phyloP scores from a whole-genome alignment of 2,113 vertebrate species.

The Addax nasomaculatus region DNA sequence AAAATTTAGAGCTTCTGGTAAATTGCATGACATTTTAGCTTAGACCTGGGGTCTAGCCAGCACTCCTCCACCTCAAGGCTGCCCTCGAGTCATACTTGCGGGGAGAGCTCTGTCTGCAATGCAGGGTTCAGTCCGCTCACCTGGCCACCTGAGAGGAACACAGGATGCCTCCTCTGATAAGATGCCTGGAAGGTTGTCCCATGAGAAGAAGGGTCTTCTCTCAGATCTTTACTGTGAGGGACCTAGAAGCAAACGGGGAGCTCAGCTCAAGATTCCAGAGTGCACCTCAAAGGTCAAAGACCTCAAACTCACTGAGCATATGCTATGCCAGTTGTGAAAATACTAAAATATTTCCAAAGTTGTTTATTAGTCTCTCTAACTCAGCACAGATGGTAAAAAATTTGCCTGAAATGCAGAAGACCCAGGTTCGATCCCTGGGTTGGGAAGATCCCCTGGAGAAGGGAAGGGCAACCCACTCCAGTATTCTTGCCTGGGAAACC shows the following conservation, averaged over 20 bases:
- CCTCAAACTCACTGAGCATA: no score
- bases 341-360: not conserved
- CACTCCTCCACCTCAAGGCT: not conserved
- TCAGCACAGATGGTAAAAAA: not conserved
- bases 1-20: not conserved
- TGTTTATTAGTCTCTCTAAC: not conserved
- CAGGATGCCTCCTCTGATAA: not conserved
- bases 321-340: not conserved
- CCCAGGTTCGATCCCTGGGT: not conserved
- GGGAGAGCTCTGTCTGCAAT: not conserved
- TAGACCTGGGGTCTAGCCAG: not conserved
- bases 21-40: not conserved
- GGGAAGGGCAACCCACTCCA: not conserved
- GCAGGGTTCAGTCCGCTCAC: not conserved
- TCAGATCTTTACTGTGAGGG: not conserved
- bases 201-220: rapidly evolving
- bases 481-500: not conserved
- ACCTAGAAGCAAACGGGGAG: not conserved
- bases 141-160: no score
- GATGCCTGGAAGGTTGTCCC: not conserved
- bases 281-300: not conserved
- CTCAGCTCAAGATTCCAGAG: not conserved
- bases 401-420: not conserved
- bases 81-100: not conserved
- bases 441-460: not conserved